Evolutionary conservation across 2,113 vertebrate species (phyloP), one percentile per base, ranked within the genome.

Genomic region (Chloebia gouldiae): DNA sequence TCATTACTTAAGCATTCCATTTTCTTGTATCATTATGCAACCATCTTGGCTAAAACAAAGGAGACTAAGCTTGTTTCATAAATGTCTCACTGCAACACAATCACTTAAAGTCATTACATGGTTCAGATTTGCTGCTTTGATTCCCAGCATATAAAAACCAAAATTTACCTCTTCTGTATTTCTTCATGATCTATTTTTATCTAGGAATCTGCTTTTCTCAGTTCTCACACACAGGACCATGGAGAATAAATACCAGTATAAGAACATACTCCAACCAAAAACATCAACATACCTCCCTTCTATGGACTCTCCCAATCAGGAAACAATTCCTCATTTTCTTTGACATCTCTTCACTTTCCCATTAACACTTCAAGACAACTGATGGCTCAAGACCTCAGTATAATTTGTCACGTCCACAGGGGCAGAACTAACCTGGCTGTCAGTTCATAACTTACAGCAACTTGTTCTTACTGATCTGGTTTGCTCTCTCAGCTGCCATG

Each of bases 1-100:
- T 72, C 49, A 51, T 63, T 82, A 72, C 33, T 65, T 76, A 60
- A 85, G 69, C 23, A 87, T 59, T 82, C 66, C 5, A 31, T 59
- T 82, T 95, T 92, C 77, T 90, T 57, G 64, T 45, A 88, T 16
- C 37, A 54, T 88, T 88, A 94, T 87, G 81, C 64, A 90, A 92
- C 39, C 44, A 49, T 37, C 56, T 80, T 3, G 0, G 68, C 63
- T 85, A 82, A 94, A 92, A 44, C 60, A 84, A 85, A 79, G 51
- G 65, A 84, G n/a, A 84, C 50, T 27, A 86, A 79, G 40, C 21
- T 95, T 0, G 0, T 69, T 76, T 72, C 56, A 45, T 33, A 85
- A 69, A 75, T 12, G 28, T 45, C 69, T 60, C 81, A 49, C 72
- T 79, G 72, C 53, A 84, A 68, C 28, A 83, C 22, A 33, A 57